Percentiles rank a stretch among this genome's conserved stretches.
These are phyloP conservation scores for Hylaeus volcanicus DNA, from an alignment of 1,140 invertebrate genomes.

Conservation along the genomic window DNA sequence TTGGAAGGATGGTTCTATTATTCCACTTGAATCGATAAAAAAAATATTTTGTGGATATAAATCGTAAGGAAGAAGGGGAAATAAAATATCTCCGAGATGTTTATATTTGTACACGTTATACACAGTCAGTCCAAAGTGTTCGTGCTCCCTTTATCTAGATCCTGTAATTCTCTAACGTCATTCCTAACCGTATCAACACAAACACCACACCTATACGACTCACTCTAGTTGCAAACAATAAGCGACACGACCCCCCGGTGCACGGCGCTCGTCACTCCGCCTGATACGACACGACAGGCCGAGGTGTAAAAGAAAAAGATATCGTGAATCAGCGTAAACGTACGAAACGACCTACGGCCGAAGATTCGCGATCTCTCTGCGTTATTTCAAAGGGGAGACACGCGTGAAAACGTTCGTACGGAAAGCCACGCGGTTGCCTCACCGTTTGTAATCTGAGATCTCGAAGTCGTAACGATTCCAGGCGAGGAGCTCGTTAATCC, in stretches of 20 bases:
- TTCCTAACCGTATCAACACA: not conserved
- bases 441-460: slow-evolving; percentile 5
- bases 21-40: too few species aligned
- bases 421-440: not conserved
- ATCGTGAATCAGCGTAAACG: not conserved
- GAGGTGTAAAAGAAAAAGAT: not conserved
- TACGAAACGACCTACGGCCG: not conserved
- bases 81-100: too few species aligned
- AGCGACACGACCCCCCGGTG: not conserved
- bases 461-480: slow-evolving; percentile 11
- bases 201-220: too few species aligned
- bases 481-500: slow-evolving; percentile 1
- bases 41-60: too few species aligned
- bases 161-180: not conserved
- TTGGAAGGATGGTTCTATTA: too few species aligned
- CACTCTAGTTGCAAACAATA: not conserved
- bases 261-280: not conserved
- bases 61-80: too few species aligned
- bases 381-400: not conserved
- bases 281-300: too few species aligned
- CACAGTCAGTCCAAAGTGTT: too few species aligned
- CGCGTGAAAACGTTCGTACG: slow-evolving; percentile 11
- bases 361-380: slow-evolving; percentile 7
- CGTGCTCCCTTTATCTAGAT: too few species aligned
- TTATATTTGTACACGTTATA: too few species aligned